phyloP scores from a whole-genome alignment of 2,888 invertebrate species.

The Patella caerulea region DNA sequence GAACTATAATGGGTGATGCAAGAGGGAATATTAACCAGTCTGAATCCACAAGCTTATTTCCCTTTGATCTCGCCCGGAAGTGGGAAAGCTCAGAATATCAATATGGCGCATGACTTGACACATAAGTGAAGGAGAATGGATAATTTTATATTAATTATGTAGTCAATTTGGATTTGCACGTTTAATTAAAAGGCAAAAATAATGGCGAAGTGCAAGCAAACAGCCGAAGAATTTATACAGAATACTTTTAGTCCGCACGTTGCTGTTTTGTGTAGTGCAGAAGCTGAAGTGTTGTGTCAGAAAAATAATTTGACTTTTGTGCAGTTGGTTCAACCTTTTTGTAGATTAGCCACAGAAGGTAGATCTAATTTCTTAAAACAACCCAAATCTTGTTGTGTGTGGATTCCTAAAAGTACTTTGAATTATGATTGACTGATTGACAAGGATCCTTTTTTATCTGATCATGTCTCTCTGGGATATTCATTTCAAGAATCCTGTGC shows the following conservation, averaged over 20 bases:
- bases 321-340: conserved; percentile 92
- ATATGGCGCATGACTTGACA: conserved; percentile 44
- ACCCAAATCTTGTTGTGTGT: too few relatives aligned
- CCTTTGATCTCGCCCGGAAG: conserved; percentile 34
- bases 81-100: conserved; percentile 34
- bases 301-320: conserved; percentile 93
- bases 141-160: conserved; percentile 9
- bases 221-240: conserved; percentile 83
- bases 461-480: too few relatives aligned
- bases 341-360: conserved; percentile 80
- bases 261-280: conserved; percentile 86
- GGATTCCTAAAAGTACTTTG: not conserved
- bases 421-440: not conserved
- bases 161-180: not conserved
- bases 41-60: too few relatives aligned
- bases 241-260: conserved; percentile 91
- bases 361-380: conserved; percentile 13
- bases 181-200: conserved; percentile 1
- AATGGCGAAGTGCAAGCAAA: conserved; percentile 73
- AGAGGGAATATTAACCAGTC: too few relatives aligned
- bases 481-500: too few relatives aligned
- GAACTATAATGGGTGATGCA: too few relatives aligned
- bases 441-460: too few relatives aligned
- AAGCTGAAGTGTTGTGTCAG: conserved; percentile 86
- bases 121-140: conserved; percentile 13